Base-by-base conservation (phyloP, 2,797 vertebrate species). In the Manis crassicaudata region DNA sequence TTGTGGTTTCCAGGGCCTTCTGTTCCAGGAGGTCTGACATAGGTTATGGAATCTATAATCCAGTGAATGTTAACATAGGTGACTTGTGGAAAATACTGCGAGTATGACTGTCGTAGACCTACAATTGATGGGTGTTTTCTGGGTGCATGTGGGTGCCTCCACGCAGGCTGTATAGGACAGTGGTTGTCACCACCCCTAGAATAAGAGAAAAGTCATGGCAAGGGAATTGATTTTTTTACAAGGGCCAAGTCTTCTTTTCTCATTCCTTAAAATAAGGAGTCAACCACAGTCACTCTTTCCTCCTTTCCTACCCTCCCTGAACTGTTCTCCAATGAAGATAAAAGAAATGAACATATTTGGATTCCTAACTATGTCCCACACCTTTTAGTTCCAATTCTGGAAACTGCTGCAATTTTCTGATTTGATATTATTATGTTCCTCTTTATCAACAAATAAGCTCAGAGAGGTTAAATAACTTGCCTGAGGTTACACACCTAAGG, bases 391-490 rank as follows among this genome's bases (percentile, higher is more conserved):
- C 14, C 7, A 37, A 56, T 18, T 63, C 52, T 68, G 23, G 25
- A 88, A 29, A 56, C 14, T 35, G 6, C 18, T 32, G 60, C 9
- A 32, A 25, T 79, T 82, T 54, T 46, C 67, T 81, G 21, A 62
- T 32, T 3, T 65, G 32, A 25, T 37, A 37, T 5, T 72, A 46
- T 21, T 6, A 40, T 17, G 23, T 76, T 7, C 27, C 16, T 68
- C 27, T 81, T 84, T 67, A 62, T 5, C 79, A 77, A 84, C 25
- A 85, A 10, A 32, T 0, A 32, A 32, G 60, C 40, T 23, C 68
- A 80, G 83, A 88, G 23, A 92, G 70, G 40, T 80, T 77, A 96
- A 65, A 21, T 62, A 27, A 54, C 32, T 63, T 93, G n/a, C 46
- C 35, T 37, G 68, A 43, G 13, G 6, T 54, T 70, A 81, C 11